Percentiles rank a stretch among this genome's conserved stretches.
Conservation (phyloP, 2,888 invertebrate species). For the Coelopa pilipes region DNA sequence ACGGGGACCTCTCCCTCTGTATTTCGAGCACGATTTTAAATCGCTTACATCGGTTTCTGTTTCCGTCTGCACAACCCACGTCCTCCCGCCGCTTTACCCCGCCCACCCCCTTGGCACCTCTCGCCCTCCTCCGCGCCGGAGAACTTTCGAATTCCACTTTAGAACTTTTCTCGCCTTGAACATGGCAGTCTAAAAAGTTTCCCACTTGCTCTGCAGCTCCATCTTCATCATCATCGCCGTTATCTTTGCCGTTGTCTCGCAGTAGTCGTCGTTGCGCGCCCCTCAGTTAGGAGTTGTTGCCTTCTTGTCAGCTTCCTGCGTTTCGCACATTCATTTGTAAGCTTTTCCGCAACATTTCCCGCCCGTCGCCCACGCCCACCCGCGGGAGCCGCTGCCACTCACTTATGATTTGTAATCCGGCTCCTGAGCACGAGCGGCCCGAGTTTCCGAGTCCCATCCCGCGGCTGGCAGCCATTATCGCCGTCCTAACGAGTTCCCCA, state of each 20-base stretch:
- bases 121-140: not conserved
- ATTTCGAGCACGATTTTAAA: not conserved
- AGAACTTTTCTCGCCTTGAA: not conserved
- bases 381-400: not conserved
- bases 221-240: not conserved
- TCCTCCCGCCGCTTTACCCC: not conserved
- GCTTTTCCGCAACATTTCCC: constrained; percentile 14
- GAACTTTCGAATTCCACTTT: constrained; percentile 1
- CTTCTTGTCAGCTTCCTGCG: constrained; percentile 10
- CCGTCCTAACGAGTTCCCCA: not conserved
- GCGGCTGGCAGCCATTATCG: not conserved
- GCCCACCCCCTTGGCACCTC: not conserved
- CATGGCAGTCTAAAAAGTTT: not conserved
- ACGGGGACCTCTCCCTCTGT: too few species aligned
- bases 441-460: not conserved
- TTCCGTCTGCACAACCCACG: not conserved
- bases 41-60: not conserved
- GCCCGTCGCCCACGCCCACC: not conserved
- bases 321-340: constrained; percentile 12
- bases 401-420: constrained; percentile 6
- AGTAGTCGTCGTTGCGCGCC: too few species aligned
- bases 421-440: not conserved
- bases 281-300: not conserved
- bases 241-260: not conserved
- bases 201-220: not conserved